phyloP scores from a whole-genome alignment of 1,140 invertebrate genomes.

The Plutomurus gul region DNA sequence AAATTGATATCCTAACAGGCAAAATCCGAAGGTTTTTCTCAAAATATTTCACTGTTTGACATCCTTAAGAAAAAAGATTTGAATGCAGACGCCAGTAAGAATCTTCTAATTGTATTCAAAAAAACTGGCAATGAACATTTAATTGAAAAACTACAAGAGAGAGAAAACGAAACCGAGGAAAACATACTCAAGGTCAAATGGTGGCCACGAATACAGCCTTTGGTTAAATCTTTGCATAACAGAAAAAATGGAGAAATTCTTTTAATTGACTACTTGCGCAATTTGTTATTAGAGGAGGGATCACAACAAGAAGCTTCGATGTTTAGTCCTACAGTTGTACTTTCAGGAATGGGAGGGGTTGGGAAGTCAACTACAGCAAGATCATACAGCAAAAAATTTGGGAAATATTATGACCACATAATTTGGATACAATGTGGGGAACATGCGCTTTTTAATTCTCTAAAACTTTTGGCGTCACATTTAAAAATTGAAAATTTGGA shows the following conservation, averaged over 20 bases:
- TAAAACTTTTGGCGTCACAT: background rate
- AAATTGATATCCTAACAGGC: too few relatives aligned
- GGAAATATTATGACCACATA: background rate
- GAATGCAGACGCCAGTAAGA: too few relatives aligned
- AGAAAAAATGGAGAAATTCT: background rate
- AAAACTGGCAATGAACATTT: too few relatives aligned
- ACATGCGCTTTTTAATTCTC: background rate
- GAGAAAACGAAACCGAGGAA: too few relatives aligned
- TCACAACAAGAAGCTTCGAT: background rate
- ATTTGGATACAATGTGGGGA: background rate
- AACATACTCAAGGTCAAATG: too few relatives aligned
- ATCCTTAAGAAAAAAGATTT: too few relatives aligned
- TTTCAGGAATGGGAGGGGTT: background rate
- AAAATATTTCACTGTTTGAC: too few relatives aligned
- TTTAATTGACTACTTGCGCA: background rate
- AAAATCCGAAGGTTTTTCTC: too few relatives aligned
- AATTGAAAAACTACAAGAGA: too few relatives aligned
- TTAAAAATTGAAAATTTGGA: background rate
- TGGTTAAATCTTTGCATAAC: background rate
- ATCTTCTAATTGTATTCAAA: too few relatives aligned
- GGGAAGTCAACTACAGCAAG: background rate
- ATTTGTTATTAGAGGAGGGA: background rate
- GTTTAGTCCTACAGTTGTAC: background rate
- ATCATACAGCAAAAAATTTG: background rate
- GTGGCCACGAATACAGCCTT: background rate